Evolutionary conservation across 2,113 vertebrate species (phyloP).

Genomic region (Galemys pyrenaicus): DNA sequence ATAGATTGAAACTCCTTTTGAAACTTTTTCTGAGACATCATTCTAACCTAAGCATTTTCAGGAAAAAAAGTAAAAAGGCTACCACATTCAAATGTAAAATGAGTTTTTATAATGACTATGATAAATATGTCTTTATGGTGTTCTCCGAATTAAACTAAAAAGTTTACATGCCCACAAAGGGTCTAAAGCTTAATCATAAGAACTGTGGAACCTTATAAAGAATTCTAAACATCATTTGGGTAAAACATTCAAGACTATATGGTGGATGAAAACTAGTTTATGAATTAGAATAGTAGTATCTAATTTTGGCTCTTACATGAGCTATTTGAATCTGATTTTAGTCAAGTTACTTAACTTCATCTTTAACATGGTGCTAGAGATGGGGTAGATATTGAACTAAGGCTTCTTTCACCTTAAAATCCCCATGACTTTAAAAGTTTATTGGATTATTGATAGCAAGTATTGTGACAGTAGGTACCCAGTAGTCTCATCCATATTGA

Average conservation of each 20-base stretch:
- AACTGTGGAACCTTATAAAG: background rate
- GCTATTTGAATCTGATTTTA: background rate
- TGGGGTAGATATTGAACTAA: background rate
- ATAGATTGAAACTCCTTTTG: slow-evolving; percentile 18
- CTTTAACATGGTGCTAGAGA: background rate
- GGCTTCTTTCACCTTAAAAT: background rate
- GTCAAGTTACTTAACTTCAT: background rate
- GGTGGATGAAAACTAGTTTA: background rate
- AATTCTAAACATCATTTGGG: background rate
- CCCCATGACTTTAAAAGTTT: background rate
- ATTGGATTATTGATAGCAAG: background rate
- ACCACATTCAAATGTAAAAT: background rate
- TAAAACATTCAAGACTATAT: background rate
- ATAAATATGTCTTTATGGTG: background rate
- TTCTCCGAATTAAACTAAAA: slow-evolving; percentile 16
- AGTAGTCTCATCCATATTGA: background rate
- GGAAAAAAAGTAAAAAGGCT: background rate
- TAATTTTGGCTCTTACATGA: background rate
- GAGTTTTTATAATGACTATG: background rate
- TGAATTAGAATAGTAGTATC: background rate
- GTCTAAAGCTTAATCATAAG: background rate
- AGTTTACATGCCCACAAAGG: background rate
- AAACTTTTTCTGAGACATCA: background rate
- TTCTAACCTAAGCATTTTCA: slow-evolving; percentile 4
- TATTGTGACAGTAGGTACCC: background rate